Base-by-base conservation (phyloP, 2,113 vertebrate species). In the Hipposideros armiger region DNA sequence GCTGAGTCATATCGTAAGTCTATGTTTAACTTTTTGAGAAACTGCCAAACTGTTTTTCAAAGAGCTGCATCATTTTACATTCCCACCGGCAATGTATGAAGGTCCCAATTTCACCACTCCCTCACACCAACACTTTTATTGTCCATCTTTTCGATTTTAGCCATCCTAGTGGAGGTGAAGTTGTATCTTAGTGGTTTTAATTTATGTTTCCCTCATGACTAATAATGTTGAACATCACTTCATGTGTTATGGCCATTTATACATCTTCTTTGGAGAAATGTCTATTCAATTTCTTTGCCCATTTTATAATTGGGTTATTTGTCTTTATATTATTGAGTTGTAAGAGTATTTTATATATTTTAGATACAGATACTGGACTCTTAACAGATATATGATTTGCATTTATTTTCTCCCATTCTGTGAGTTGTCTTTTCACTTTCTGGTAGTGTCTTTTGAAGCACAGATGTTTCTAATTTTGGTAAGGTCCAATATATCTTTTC, bases 1-100 rank as follows among this genome's bases (percentile, higher is more conserved):
- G 64, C 64, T 86, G 54, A 47, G 81, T 80, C 54, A 78, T 52
- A 62, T 56, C 30, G 32, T 94, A 84, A 77, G 30, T 78, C 64
- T 93, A 9, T 81, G 36, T 87, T 91, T 74, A 91, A 87, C 50
- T 82, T 87, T 87, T 67, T 82, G 24, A 81, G 47, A 95, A 81
- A 73, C 74, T 70, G 30, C 73, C 76, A 87, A 45, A 73, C 60
- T 78, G 40, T 70, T 74, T 89, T 74, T 19, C 4, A 56, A 56
- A 74, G 47, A 77, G 2, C 32, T 56, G 11, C 30, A 66, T 69
- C 19, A 56, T 80, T 92, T 88, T 87, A 74, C 13, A 32, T 70
- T 74, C 7, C 32, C 30, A 81, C 47, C n/a, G 67, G 84, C 67
- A 87, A 15, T 66, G 54, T 56, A 73, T 56, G 36, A 95, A 78